Evolutionary conservation across 2,113 vertebrate species (phyloP), one percentile per base, ranked within the genome.

Genomic region (Mus pahari): DNA sequence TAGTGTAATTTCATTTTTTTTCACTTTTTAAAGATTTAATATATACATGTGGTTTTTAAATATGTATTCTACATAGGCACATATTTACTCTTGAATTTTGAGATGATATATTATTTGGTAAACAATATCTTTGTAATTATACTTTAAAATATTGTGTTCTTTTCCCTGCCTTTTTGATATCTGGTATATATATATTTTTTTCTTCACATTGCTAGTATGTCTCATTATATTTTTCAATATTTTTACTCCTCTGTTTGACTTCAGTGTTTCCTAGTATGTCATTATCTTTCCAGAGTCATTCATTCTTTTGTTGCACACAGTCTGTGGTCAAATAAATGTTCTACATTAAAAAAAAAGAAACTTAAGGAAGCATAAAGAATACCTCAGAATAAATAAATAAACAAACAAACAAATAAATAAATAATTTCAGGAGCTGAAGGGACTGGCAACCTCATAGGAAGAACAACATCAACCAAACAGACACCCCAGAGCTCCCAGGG

Each of bases 211-310:
- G 55, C 3, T n/a, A 13, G 36, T 81, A 42, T 84, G 24, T 3
- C 70, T 86, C 53, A 74, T 8, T 36, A 71, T n/a, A n/a, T n/a
- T n/a, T n/a, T n/a, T n/a, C n/a, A n/a, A 50, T 20, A 1, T 77
- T 60, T 73, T 33, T n/a, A 39, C 58, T 7, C 16, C 87, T 90
- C n/a, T n/a, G 11, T 92, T 71, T 86, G 45, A 0, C 39, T 48
- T 81, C 2, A 1, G 36, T 94, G 73, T 92, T 96, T 92, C 55
- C 68, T 50, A n/a, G 45, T 2, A 13, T 48, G 58, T 73, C 3
- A 74, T 82, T 16, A 87, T 81, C 45, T 73, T 94, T 78, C 82
- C 16, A 77, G 70, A 94, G 79, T 5, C 33, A 39, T 66, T 94
- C 7, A 39, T 68, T 95, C 12, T 94, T 94, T n/a, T 86, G 20